These are phyloP conservation scores for Noturus placidus DNA, from an alignment of 2,113 vertebrate genomes.

Conservation along the genomic window DNA sequence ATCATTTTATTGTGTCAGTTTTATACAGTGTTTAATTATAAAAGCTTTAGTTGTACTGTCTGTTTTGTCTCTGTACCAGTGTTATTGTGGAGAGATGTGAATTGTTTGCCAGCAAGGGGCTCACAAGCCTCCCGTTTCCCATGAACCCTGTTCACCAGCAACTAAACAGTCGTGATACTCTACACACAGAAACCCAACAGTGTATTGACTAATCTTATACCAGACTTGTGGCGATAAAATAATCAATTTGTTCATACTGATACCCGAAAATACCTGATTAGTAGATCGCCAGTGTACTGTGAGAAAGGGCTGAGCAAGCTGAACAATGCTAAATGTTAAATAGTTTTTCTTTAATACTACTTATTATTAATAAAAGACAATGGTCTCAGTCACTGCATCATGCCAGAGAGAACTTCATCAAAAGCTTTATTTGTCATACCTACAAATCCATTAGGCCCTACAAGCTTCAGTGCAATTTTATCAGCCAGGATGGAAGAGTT, in stretches of 20 bases:
- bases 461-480: slow-evolving; percentile 94
- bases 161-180: too few relatives aligned
- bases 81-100: too few relatives aligned
- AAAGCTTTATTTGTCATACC: slow-evolving; percentile 69
- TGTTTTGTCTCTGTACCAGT: too few relatives aligned
- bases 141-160: too few relatives aligned
- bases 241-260: too few relatives aligned
- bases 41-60: too few relatives aligned
- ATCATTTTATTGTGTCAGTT: too few relatives aligned
- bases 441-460: slow-evolving; percentile 92
- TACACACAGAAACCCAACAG: too few relatives aligned
- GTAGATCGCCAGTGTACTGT: neutral
- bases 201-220: neutral
- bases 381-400: accelerated
- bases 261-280: neutral
- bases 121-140: too few relatives aligned
- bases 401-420: neutral
- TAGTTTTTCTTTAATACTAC: neutral
- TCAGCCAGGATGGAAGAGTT: slow-evolving; percentile 97
- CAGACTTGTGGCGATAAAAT: too few relatives aligned
- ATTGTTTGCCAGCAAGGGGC: too few relatives aligned
- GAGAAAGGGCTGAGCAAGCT: neutral
- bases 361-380: neutral
- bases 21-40: too few relatives aligned
- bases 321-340: neutral